Conservation (phyloP, 2,113 vertebrate genomes). For the Columbina picui region DNA sequence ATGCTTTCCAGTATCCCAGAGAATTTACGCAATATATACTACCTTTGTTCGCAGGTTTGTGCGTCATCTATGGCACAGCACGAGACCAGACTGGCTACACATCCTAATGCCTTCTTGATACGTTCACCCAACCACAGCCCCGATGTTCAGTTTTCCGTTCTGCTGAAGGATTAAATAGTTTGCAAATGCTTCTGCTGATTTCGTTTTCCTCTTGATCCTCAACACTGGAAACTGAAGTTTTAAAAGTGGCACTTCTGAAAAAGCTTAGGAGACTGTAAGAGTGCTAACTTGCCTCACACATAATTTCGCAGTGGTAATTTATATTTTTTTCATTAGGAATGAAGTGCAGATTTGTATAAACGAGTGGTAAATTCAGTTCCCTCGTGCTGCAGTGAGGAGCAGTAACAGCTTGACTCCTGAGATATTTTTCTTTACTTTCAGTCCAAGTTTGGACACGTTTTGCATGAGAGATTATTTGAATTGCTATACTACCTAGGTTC, state of each 20-base stretch:
- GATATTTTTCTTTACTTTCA: constrained; percentile 20
- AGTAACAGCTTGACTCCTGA: background rate
- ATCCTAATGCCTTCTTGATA: background rate
- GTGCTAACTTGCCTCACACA: background rate
- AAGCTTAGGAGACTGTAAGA: background rate
- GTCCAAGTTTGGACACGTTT: background rate
- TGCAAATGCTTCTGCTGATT: background rate
- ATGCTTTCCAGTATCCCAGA: background rate
- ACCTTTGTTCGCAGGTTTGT: background rate
- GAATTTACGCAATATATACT: background rate
- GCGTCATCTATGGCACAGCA: background rate
- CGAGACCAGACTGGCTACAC: background rate
- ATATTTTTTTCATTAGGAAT: background rate
- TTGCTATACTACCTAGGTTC: background rate
- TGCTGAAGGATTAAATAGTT: background rate
- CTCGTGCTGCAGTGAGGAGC: background rate
- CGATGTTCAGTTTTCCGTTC: background rate
- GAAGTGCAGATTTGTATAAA: background rate
- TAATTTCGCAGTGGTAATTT: background rate
- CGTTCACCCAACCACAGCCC: background rate
- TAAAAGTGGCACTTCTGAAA: background rate
- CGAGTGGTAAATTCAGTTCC: background rate
- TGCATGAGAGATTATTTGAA: background rate
- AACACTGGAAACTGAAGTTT: background rate
- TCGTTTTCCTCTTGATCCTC: background rate